Percentiles rank a stretch among this genome's conserved stretches.
phyloP scores from a whole-genome alignment of 2,797 vertebrate species.

The Alfaro cultratus region DNA sequence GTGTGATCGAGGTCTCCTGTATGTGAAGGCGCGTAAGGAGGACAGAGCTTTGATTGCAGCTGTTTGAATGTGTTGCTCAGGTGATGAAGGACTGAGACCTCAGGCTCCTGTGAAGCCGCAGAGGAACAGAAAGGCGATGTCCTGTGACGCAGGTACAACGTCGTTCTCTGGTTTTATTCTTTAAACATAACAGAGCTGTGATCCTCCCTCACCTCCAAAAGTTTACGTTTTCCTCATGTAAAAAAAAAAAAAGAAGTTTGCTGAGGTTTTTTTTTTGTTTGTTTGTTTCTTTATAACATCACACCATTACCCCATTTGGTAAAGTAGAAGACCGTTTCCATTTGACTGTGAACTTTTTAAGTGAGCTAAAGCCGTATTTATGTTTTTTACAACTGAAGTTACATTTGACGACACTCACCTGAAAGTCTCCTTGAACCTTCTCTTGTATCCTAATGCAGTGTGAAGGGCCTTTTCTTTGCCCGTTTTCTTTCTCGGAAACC shows the following conservation, averaged over 20 bases:
- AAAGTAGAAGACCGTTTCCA: background rate
- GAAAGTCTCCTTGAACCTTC: background rate
- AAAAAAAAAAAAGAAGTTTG: background rate
- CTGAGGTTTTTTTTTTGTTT: background rate
- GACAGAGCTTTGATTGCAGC: background rate
- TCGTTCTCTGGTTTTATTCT: background rate
- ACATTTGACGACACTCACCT: background rate
- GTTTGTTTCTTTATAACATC: background rate
- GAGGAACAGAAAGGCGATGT: slow-evolving; percentile 87
- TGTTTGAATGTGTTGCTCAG: slow-evolving; percentile 50
- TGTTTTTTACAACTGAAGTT: background rate
- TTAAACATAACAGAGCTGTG: background rate
- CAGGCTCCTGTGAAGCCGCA: slow-evolving; percentile 88
- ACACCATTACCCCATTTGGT: background rate
- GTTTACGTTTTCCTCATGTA: no score
- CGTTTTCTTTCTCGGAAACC: background rate
- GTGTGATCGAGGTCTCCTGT: no score
- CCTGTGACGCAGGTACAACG: slow-evolving; percentile 83
- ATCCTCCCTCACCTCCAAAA: background rate
- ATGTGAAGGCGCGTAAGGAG: background rate
- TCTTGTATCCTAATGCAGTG: background rate
- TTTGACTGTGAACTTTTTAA: background rate
- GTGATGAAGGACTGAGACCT: slow-evolving; percentile 77
- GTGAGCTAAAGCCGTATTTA: background rate
- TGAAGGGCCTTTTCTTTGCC: background rate